Evolutionary conservation across 2,888 invertebrate species (phyloP), one percentile per base, ranked within the genome.

Genomic region (Drosophila falleni): DNA sequence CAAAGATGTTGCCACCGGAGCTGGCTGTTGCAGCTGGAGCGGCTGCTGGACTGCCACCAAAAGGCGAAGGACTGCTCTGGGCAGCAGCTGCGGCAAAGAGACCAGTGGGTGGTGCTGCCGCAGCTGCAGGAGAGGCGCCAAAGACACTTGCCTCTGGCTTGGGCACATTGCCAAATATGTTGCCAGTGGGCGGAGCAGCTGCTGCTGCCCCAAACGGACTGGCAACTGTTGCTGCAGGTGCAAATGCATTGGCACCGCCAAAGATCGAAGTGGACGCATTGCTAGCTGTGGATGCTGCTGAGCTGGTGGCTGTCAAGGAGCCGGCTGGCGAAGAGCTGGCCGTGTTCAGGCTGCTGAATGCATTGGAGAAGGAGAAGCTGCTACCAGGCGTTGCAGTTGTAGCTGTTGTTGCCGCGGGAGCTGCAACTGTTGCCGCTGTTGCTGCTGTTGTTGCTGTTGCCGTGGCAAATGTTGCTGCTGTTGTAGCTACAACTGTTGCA

Each of bases 111-210:
- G 82, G 75, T 13, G 81, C 49, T 1, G 80, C 19, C 0, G 76
- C 59, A 3, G 79, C 29, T 5, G 74, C 53, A 1, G 72, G 5
- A 1, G 73, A 26, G 10, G 44, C 31, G 2, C 81, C 89, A 64
- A 92, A 92, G 2, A 89, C 84, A 0, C 90, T 84, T 29, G 83
- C 83, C 29, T 91, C 91, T 3, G 92, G 90, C 69, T 92, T 92
- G 0, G 92, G 91, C 16, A 91, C 88, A 46, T 82, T 90, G 2
- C 89, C 90, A 53, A 92, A 92, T 26, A 91, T 78, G 47, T 78
- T 90, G 8, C 76, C 81, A 13, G 76, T 35, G 13, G 76, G 60
- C n/a, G 75, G 23, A 0, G 62, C 10, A n/a, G 58, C 31, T 5
- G 64, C 10, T 11, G 15, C 31, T 10, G 66, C 13, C 10, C 58